Evolutionary conservation across 1,140 invertebrate species (phyloP), one percentile per base, ranked within the genome.

Genomic region (Delia radicum): DNA sequence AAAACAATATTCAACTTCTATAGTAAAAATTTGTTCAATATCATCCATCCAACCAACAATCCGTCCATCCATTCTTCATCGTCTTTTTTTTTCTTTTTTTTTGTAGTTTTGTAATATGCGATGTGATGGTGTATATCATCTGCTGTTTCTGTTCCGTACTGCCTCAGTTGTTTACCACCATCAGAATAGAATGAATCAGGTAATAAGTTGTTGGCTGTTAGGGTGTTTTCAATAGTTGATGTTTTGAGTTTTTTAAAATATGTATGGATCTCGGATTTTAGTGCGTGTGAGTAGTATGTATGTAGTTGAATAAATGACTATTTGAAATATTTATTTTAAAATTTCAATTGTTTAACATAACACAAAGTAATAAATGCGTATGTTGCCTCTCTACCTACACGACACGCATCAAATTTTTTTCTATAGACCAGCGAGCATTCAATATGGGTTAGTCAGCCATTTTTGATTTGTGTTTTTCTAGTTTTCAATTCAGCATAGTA

Each of bases 381-480:
- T 21, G 48, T 55, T 55, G 48, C 48, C 48, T 55, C 18, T 55
- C 48, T 55, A 55, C 48, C 48, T 55, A 55, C 48, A 55, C 48
- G 8, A 55, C 18, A 55, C 48, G 48, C 18, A 55, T n/a, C 48
- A 21, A n/a, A 55, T 3, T 21, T 10, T 15, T 13, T 13, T 10
- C 37, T 3, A 42, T 0, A 37, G 1, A 8, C 18, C n/a, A 21
- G 48, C n/a, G 7, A 10, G n/a, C 48, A 48, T 48, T 4, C 18
- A 37, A 69, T 69, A 69, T 69, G 65, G 65, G 65, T 69, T 69
- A 69, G 65, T 69, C 65, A 37, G 65, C 65, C 65, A 69, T 69
- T 69, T 69, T 69, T 69, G 65, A 69, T 69, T 31, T 69, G 31
- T 21, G 31, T 69, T 65, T 55, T 55, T 55, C 21, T 55, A 21